Evolutionary conservation across 2,113 vertebrate species (phyloP), one percentile per base, ranked within the genome.

Genomic region (Vireo altiloquus): DNA sequence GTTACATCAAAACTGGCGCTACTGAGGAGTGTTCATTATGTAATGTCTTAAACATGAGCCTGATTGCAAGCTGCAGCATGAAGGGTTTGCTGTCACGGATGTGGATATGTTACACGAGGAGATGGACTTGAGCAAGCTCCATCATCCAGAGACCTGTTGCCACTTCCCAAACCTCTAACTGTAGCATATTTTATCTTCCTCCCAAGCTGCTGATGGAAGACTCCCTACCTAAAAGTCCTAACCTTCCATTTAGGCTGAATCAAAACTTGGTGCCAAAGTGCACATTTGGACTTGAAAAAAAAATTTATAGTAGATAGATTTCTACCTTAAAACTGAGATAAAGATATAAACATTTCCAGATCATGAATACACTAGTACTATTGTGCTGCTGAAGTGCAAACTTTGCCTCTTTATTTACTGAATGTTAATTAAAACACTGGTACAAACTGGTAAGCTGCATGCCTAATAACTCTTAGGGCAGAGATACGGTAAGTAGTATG

Each of bases 51-150:
- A 87, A 8, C 3, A 3, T 24, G 25, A 30, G 23, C 14, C 33
- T 7, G 2, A 19, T 15, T 30, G 30, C 28, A 61, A 87, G 10
- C 15, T 61, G 40, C 46, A 44, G 20, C 2, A 9, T 28, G 8
- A 61, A 72, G 28, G 27, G 6, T 27, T 21, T 37, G 20, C 5
- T 79, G 1, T 61, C 33, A 17, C 24, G 47, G 4, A 2, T n/a
- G 10, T 15, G 6, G 6, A 2, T 59, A 4, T 20, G 15, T 47
- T 44, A 33, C 1, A 1, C 6, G 28, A 75, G 22, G 1, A 81
- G 28, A 66, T 91, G 46, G 21, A 39, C 18, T 30, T 60, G 27
- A 56, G 15, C 42, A 78, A 85, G 21, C 30, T 86, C 46, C 11
- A 7, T 42, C 59, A 65, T 17, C 31, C 15, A 72, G 52, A 81